Evolutionary conservation across 2,888 invertebrate species (phyloP), one percentile per base, ranked within the genome.

Genomic region (Erpobdella octoculata): DNA sequence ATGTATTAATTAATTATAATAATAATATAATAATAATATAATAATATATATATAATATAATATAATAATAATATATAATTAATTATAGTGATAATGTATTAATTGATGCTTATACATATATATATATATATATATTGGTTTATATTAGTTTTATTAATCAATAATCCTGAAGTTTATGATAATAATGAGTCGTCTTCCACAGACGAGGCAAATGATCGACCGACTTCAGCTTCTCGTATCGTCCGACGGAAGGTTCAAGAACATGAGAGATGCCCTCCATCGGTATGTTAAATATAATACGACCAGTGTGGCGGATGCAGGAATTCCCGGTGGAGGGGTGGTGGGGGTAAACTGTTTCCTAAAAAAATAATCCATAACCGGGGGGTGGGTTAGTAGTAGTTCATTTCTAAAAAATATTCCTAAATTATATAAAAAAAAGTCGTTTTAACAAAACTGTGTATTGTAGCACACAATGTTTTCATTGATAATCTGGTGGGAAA

Each of bases 141-240:
- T 64, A 33, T 64, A 35, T 18, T 64, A 35, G 18, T 64, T 64
- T 18, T 64, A 35, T 3, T 33, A 3, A 33, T 33, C 36, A 64
- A 18, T 64, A 33, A 35, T 64, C 31, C 36, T 64, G 15, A 35
- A 35, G 36, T 64, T 64, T 33, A 3, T 64, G 15, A 18, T 64
- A 4, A n/a, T 46, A 46, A 3, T 46, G 21, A n/a, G 18, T n/a
- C 21, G 18, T 48, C 71, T n/a, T 74, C 78, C 85, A 12, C 85
- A 92, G 92, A 91, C 91, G 36, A 90, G 89, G 78, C 91, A 91
- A 83, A 92, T 91, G 1, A 89, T 93, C 71, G 92, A 92, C 76
- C 89, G 90, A 79, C 86, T 93, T 77, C 93, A 93, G 82, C 88
- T 87, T 28, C 87, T 93, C 73, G 92, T 92, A 41, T 91, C 92